Evolutionary conservation across 1,140 invertebrate species (phyloP).

Genomic region (Portunus trituberculatus): DNA sequence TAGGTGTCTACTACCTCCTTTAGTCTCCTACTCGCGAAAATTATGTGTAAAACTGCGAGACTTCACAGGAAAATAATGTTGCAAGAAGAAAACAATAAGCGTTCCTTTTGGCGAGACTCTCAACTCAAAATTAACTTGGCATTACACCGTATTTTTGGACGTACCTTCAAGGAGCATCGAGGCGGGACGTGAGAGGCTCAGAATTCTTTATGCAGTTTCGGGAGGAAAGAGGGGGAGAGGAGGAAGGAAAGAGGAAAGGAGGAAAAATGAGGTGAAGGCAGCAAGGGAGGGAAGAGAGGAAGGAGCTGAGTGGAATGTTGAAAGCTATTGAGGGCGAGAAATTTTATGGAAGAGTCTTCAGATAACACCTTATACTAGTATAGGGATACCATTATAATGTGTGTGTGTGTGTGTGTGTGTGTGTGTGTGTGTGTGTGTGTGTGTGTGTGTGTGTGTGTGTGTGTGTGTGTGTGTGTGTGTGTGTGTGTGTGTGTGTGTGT

Average conservation of each 20-base stretch:
- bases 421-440: too few species aligned
- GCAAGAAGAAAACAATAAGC: too few species aligned
- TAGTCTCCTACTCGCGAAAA: too few species aligned
- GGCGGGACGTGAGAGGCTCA: not conserved
- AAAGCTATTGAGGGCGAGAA: not conserved
- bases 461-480: too few species aligned
- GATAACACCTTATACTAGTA: not conserved
- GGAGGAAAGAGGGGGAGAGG: not conserved
- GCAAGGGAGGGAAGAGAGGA: not conserved
- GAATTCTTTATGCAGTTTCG: not conserved
- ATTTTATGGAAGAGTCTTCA: slow-evolving; percentile 23
- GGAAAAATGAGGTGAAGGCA: not conserved
- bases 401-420: too few species aligned
- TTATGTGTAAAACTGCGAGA: too few species aligned
- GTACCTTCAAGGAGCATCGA: slow-evolving; percentile 7
- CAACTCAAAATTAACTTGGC: not conserved
- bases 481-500: too few species aligned
- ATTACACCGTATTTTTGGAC: not conserved
- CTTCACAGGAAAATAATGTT: too few species aligned
- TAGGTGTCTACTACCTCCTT: too few species aligned
- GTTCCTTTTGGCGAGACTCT: not conserved
- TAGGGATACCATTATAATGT: not conserved
- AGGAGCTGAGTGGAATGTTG: not conserved
- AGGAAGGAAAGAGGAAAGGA: slow-evolving; percentile 1
- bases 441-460: too few species aligned